These are phyloP conservation scores for Nemotelus pantherinus DNA, from an alignment of 2,888 invertebrate genomes.

Conservation along the genomic window DNA sequence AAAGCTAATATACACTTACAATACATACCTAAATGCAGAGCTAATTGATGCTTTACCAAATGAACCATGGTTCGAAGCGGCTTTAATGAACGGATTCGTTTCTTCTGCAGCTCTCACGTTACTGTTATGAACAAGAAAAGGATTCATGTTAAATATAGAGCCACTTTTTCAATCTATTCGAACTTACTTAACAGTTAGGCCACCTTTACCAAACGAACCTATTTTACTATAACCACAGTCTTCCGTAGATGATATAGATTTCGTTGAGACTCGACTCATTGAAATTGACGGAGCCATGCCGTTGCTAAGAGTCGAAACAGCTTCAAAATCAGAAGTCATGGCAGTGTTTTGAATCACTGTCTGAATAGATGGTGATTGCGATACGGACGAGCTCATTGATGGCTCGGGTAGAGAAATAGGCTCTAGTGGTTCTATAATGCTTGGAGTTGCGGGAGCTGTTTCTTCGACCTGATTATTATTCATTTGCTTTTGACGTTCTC, in stretches of 20 bases:
- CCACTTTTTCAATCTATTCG: neutral
- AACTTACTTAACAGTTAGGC: constrained; percentile 62
- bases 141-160: constrained; percentile 8
- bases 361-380: constrained; percentile 63
- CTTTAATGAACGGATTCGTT: constrained; percentile 61
- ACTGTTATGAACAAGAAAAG: constrained; percentile 29
- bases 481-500: constrained; percentile 75
- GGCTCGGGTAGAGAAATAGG: constrained; percentile 23
- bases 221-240: constrained; percentile 62
- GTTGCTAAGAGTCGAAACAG: constrained; percentile 10
- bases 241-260: constrained; percentile 64
- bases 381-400: constrained; percentile 52
- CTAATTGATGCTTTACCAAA: constrained; percentile 65
- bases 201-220: constrained; percentile 66
- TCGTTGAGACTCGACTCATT: constrained; percentile 64
- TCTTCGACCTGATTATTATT: constrained; percentile 25
- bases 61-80: constrained; percentile 62
- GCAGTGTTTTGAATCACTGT: constrained; percentile 62
- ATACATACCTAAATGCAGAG: constrained; percentile 61
- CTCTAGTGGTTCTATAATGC: constrained; percentile 47
- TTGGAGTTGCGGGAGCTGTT: constrained; percentile 53
- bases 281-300: constrained; percentile 53
- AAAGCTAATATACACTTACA: neutral
- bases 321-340: constrained; percentile 27
- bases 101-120: constrained; percentile 62